Evolutionary conservation across 2,888 invertebrate genomes (phyloP), one percentile per base, ranked within the genome.

Genomic region (Scaptomyza polygonia): DNA sequence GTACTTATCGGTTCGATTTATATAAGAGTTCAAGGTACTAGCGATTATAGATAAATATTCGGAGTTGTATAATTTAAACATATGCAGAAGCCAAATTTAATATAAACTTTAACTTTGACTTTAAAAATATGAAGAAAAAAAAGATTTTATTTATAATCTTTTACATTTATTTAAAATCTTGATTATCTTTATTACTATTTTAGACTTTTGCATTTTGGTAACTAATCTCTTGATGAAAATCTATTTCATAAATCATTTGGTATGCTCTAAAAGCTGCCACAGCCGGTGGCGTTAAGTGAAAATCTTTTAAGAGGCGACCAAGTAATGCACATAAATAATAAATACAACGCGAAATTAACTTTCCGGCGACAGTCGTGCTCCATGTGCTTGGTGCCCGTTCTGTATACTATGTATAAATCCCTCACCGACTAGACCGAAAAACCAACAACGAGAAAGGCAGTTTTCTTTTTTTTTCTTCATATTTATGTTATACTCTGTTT

Each of bases 301-400:
- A 79, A 79, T 79, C 79, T 79, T 79, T 79, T 79, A 71, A 82
- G 61, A 82, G 71, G 71, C 68, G 49, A 63, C 77, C 63, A 73
- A 79, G 82, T 79, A 82, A 79, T 77, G 85, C 77, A 81, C 85
- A 83, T 83, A 81, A 83, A 83, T 84, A 84, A 83, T 83, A 81
- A 84, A 83, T 75, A 83, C 77, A 82, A 75, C 75, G 72, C 71
- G 71, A 83, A 84, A 84, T 84, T 79, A 84, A 83, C 84, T 81
- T 83, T 84, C 82, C 82, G 84, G 78, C 78, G 78, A 78, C 76
- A 76, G 78, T 71, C 76, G 77, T 55, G 68, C 66, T 48, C 69
- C 79, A 81, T 79, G 76, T 80, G 77, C 72, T 67, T 43, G 57
- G 39, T 16, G 39, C 70, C 74, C 63, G 73, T 55, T 59, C 25